phyloP scores from a whole-genome alignment of 1,140 invertebrate species.

The Rhysida immarginata region DNA sequence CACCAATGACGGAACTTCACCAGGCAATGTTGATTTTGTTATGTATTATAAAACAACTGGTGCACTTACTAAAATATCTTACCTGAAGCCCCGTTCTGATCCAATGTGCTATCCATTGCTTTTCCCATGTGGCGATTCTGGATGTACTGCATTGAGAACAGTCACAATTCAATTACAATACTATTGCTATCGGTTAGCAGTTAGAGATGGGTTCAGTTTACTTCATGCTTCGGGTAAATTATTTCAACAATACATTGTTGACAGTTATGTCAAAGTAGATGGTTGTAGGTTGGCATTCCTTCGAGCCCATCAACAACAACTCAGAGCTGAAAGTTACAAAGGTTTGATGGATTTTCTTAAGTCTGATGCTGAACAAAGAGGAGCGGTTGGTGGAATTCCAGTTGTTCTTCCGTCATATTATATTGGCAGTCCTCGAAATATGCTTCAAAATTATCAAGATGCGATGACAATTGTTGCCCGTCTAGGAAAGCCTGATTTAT shows the following conservation, averaged over 20 bases:
- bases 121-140: conserved; percentile 2
- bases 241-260: conserved; percentile 29
- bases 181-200: neutral
- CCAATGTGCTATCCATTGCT: conserved; percentile 13
- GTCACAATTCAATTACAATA: too few relatives aligned
- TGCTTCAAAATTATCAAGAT: conserved; percentile 31
- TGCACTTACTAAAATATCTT: neutral
- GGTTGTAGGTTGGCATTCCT: conserved; percentile 29
- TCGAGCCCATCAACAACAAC: conserved; percentile 30
- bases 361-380: conserved; percentile 6
- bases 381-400: conserved; percentile 15
- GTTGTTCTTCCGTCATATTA: conserved; percentile 30
- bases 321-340: conserved; percentile 33
- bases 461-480: conserved; percentile 22
- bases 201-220: conserved; percentile 13
- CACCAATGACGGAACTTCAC: neutral
- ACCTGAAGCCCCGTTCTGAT: neutral
- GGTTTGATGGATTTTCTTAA: conserved; percentile 23
- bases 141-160: neutral
- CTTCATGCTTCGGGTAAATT: conserved; percentile 12
- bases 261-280: conserved; percentile 36
- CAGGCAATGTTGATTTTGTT: neutral
- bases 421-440: conserved; percentile 26
- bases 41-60: neutral
- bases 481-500: conserved; percentile 14